Evolutionary conservation across 37 sponge, comb jelly and placozoan species (phyloP).

Genomic region (Crambe crambe): DNA sequence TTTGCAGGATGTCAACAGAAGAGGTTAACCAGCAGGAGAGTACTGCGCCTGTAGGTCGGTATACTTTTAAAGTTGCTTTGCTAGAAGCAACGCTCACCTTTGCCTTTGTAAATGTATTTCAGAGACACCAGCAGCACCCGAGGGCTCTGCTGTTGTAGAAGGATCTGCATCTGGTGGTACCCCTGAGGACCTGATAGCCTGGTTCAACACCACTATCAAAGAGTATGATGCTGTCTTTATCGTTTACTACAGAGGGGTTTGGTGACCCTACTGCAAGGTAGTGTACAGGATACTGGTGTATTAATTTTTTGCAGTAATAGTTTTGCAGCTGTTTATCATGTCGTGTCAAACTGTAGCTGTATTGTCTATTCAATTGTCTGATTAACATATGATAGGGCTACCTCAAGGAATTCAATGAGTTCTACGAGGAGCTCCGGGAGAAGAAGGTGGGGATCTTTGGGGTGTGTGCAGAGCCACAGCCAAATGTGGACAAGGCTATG

Average conservation of each 20-base stretch:
- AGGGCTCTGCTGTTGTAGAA: too few species aligned
- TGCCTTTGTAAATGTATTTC: too few species aligned
- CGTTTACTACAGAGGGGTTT: conserved; percentile 82
- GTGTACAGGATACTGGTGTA: not conserved
- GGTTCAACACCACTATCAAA: conserved; percentile 70
- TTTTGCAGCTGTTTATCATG: too few species aligned
- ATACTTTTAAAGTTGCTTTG: too few species aligned
- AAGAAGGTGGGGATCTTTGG: conserved; percentile 74
- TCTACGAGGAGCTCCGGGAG: conserved; percentile 75
- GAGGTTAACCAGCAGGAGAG: too few species aligned
- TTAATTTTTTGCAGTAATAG: not conserved
- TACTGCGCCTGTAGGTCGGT: too few species aligned
- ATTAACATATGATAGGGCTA: too few species aligned
- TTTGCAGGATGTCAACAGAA: too few species aligned
- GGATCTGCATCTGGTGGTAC: conserved; percentile 1
- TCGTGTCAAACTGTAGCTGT: not conserved
- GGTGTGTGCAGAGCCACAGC: conserved; percentile 67
- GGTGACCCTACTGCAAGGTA: conserved; percentile 95
- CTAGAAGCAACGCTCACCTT: too few species aligned
- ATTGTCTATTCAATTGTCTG: too few species aligned
- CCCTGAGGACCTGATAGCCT: conserved; percentile 37
- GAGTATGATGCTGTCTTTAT: conserved; percentile 65
- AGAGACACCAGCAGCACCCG: too few species aligned
- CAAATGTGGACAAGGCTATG: conserved; percentile 39
- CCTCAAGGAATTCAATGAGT: conserved; percentile 82